A percentile compares a stretch with the other conserved stretches of the same genome.
phyloP scores from a whole-genome alignment of 2,797 vertebrate species.

The Muraenolepis orangiensis region DNA sequence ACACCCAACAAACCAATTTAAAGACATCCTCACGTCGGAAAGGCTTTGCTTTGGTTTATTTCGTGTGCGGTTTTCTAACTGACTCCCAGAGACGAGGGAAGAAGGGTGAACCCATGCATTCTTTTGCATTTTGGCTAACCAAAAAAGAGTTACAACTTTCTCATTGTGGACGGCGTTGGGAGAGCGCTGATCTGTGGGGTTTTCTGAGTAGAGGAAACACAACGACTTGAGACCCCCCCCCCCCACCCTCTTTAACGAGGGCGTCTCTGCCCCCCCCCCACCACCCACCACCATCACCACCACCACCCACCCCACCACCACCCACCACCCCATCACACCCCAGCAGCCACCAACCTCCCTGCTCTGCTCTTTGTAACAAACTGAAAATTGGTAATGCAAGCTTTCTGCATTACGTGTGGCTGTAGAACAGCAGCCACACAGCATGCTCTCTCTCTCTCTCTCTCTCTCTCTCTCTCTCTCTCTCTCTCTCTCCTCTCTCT shows the following conservation, averaged over 20 bases:
- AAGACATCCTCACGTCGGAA: constrained; percentile 26
- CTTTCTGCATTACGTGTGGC: constrained; percentile 27
- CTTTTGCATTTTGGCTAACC: neutral
- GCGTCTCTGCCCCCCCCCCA: neutral
- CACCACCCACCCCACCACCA: neutral
- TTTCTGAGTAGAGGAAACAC: neutral
- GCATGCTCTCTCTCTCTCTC: neutral
- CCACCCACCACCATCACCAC: neutral
- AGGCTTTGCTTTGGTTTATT: constrained; percentile 20
- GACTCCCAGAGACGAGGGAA: constrained; percentile 12
- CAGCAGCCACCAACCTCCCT: too few relatives aligned
- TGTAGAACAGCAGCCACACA: constrained; percentile 27
- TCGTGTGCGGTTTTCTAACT: neutral
- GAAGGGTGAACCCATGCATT: too few relatives aligned
- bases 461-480: too few relatives aligned
- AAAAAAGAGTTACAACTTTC: neutral
- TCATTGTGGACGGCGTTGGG: too few relatives aligned
- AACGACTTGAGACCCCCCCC: neutral
- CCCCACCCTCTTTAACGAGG: too few relatives aligned
- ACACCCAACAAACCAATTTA: constrained; percentile 21
- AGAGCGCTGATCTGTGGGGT: neutral
- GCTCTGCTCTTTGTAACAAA: constrained; percentile 28
- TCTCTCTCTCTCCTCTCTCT: too few relatives aligned
- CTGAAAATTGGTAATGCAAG: constrained; percentile 36
- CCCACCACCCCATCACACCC: too few relatives aligned